A percentile compares a stretch with the other conserved stretches of the same genome.
Evolutionary conservation across 2,888 invertebrate genomes (phyloP).

Genomic region (Cheilosia urbana): DNA sequence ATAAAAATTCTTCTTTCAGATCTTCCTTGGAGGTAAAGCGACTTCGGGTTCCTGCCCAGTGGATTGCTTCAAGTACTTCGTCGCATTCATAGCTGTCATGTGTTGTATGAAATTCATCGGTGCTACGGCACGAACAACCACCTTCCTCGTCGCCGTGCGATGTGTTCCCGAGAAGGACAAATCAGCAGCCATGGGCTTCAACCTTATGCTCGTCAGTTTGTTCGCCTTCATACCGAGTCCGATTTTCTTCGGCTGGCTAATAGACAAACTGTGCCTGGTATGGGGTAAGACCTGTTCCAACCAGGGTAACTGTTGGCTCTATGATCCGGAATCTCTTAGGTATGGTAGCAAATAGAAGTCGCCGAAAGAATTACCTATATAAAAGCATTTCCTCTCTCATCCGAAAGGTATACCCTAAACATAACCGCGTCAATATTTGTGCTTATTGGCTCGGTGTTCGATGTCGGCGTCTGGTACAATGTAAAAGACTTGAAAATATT

Average conservation of each 20-base stretch:
- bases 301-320: constrained; percentile 90
- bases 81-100: constrained; percentile 85
- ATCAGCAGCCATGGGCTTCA: constrained; percentile 89
- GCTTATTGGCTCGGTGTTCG: constrained; percentile 87
- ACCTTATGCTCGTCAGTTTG: constrained; percentile 88
- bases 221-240: constrained; percentile 91
- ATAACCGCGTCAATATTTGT: constrained; percentile 88
- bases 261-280: constrained; percentile 87
- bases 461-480: constrained; percentile 88
- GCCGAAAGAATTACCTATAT: no score
- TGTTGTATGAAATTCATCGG: constrained; percentile 86
- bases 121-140: constrained; percentile 87
- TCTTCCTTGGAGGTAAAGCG: constrained; percentile 82
- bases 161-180: constrained; percentile 90
- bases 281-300: constrained; percentile 90
- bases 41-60: constrained; percentile 85
- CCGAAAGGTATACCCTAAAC: constrained; percentile 86
- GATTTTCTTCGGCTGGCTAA: constrained; percentile 89
- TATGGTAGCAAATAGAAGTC: constrained; percentile 50
- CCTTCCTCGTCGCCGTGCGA: constrained; percentile 86
- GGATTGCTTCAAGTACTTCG: constrained; percentile 86
- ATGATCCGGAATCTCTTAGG: constrained; percentile 87
- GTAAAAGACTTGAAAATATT: constrained; percentile 89
- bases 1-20: constrained; percentile 54
- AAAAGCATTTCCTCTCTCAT: no score